Evolutionary conservation across 2,797 vertebrate genomes (phyloP).

Genomic region (Ctenopoma kingsleyae): DNA sequence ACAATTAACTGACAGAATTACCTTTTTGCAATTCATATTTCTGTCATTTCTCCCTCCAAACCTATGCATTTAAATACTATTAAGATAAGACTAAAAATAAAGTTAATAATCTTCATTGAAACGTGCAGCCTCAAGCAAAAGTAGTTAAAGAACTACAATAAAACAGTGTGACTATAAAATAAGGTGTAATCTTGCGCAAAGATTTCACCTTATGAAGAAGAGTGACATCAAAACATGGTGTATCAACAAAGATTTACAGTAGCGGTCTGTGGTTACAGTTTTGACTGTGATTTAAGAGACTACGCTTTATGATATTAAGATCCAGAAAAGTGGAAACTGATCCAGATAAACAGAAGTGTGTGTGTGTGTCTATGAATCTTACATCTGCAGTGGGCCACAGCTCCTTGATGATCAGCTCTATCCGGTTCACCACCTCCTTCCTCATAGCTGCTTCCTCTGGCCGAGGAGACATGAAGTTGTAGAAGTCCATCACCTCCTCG

Average conservation of each 20-base stretch:
- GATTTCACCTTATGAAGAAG: too few relatives aligned
- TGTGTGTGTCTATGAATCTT: constrained; percentile 55
- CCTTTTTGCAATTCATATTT: not conserved
- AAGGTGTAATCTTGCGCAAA: too few relatives aligned
- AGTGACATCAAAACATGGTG: not conserved
- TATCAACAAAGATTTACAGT: constrained; percentile 11
- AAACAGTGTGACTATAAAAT: too few relatives aligned
- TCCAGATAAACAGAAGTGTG: constrained; percentile 12
- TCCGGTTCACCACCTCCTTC: constrained; percentile 95
- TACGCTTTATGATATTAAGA: constrained; percentile 16
- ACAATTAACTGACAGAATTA: too few relatives aligned
- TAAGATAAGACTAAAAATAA: not conserved
- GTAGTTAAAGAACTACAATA: too few relatives aligned
- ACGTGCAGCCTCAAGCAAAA: too few relatives aligned
- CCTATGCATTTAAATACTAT: not conserved
- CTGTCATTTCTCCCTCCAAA: not conserved
- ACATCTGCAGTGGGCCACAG: constrained; percentile 96
- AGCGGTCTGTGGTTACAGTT: constrained; percentile 14
- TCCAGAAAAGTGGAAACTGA: not conserved
- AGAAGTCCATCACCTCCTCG: constrained; percentile 98
- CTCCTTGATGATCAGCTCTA: constrained; percentile 95
- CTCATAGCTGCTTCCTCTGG: constrained; percentile 97
- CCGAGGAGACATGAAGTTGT: constrained; percentile 97
- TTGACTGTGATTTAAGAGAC: constrained; percentile 11
- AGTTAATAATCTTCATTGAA: not conserved